These are phyloP conservation scores for Cephus nigrinus DNA, from an alignment of 2,888 invertebrate genomes.

Conservation along the genomic window DNA sequence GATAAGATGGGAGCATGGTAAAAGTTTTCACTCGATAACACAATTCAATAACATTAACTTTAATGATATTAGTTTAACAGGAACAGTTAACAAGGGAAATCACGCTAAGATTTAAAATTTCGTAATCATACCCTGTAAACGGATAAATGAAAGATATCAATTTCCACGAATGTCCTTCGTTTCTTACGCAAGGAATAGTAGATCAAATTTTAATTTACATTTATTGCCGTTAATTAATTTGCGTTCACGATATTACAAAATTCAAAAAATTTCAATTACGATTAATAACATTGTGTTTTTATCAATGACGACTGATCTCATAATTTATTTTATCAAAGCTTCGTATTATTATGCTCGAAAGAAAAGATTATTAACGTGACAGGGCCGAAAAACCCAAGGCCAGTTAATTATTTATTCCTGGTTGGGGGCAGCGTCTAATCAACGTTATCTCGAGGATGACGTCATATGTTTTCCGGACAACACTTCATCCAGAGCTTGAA, in stretches of 20 bases:
- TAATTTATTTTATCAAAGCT: not conserved
- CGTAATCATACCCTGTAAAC: too few species aligned
- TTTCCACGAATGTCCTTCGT: too few species aligned
- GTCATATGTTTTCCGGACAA: not conserved
- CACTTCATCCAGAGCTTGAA: not conserved
- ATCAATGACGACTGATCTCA: not conserved
- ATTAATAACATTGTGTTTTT: too few species aligned
- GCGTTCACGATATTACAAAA: too few species aligned
- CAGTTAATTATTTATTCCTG: slow-evolving; percentile 19
- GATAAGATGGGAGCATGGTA: not conserved
- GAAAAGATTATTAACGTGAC: not conserved
- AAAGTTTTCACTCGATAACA: not conserved
- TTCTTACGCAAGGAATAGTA: too few species aligned
- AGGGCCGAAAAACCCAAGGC: slow-evolving; percentile 2
- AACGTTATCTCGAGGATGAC: not conserved
- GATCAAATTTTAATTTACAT: too few species aligned
- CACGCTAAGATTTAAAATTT: too few species aligned
- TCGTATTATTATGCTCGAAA: not conserved
- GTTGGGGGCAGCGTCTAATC: slow-evolving; percentile 18
- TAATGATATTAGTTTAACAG: not conserved
- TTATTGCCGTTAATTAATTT: too few species aligned
- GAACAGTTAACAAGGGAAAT: too few species aligned
- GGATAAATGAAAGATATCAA: too few species aligned
- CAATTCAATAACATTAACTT: not conserved
- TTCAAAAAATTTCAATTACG: too few species aligned